Evolutionary conservation across 2,888 invertebrate genomes (phyloP).

Genomic region (Chalcis sispes): DNA sequence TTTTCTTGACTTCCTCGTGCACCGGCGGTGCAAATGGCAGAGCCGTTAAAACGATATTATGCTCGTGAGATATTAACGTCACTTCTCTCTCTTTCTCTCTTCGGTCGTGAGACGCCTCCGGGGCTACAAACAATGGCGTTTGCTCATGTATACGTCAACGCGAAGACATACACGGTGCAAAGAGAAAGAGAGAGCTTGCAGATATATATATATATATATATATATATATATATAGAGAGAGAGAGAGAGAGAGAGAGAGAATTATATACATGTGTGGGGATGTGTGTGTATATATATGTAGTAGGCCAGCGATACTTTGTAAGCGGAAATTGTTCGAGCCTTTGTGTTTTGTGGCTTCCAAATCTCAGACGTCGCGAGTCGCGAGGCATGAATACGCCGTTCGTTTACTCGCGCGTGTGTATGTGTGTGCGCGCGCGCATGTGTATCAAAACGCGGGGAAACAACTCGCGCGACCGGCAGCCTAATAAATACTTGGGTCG

Average conservation of each 20-base stretch:
- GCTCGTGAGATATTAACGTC: conserved; percentile 66
- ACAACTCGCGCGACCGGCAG: conserved; percentile 3
- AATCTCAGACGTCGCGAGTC: conserved; percentile 67
- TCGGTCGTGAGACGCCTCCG: neutral
- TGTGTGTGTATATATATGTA: neutral
- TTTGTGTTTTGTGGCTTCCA: conserved; percentile 72
- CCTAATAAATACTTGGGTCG: conserved; percentile 51
- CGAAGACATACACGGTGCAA: too few relatives aligned
- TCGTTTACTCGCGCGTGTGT: too few relatives aligned
- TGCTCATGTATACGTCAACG: neutral
- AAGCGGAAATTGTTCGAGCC: conserved; percentile 71
- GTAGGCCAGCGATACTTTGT: conserved; percentile 62
- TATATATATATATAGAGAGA: conserved; percentile 52
- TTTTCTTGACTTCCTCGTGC: conserved; percentile 40
- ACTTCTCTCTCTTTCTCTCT: conserved; percentile 16
- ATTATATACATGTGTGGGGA: too few relatives aligned
- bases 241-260: too few relatives aligned
- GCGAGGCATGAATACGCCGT: too few relatives aligned
- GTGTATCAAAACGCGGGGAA: neutral
- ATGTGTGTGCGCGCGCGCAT: too few relatives aligned
- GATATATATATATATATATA: too few relatives aligned
- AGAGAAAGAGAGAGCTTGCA: too few relatives aligned
- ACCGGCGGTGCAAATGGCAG: conserved; percentile 29
- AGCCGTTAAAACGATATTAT: conserved; percentile 68
- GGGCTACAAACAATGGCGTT: neutral